Evolutionary conservation across 2,888 invertebrate genomes (phyloP).

Genomic region (Apeira syringaria): DNA sequence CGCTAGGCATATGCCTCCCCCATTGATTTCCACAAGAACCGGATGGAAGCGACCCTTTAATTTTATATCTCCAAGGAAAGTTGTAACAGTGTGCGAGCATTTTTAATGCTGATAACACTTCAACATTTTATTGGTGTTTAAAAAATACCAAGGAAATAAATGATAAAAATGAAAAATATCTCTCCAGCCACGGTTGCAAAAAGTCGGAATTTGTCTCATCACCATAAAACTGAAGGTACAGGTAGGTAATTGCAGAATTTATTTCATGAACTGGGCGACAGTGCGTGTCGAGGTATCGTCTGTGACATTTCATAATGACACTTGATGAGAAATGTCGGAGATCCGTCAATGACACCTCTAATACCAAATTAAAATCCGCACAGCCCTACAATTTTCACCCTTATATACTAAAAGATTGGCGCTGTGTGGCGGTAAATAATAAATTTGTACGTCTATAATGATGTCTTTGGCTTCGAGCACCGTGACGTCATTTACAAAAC

Average conservation of each 20-base stretch:
- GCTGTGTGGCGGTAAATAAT: conserved; percentile 9
- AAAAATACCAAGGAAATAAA: too few species aligned
- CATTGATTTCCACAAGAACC: too few species aligned
- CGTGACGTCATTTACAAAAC: conserved; percentile 45
- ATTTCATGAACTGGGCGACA: conserved; percentile 29
- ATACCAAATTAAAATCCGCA: conserved; percentile 3
- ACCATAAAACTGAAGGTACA: conserved; percentile 23
- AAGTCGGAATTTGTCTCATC: conserved; percentile 20
- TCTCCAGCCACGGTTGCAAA: too few species aligned
- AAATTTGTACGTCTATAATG: conserved; percentile 36
- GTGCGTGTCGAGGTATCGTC: conserved; percentile 29
- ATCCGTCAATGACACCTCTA: conserved; percentile 53
- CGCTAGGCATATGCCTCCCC: too few species aligned
- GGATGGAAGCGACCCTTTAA: too few species aligned
- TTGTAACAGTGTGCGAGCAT: too few species aligned
- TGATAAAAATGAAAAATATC: too few species aligned
- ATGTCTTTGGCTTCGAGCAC: conserved; percentile 42
- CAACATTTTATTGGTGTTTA: too few species aligned
- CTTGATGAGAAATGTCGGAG: conserved; percentile 50
- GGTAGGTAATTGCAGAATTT: conserved; percentile 30
- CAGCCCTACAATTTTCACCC: conserved; percentile 3
- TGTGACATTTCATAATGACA: conserved; percentile 43
- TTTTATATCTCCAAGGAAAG: too few species aligned
- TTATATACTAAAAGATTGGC: neutral
- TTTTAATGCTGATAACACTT: too few species aligned